Conservation (phyloP, 2,113 vertebrate species). For the Cygnus atratus region DNA sequence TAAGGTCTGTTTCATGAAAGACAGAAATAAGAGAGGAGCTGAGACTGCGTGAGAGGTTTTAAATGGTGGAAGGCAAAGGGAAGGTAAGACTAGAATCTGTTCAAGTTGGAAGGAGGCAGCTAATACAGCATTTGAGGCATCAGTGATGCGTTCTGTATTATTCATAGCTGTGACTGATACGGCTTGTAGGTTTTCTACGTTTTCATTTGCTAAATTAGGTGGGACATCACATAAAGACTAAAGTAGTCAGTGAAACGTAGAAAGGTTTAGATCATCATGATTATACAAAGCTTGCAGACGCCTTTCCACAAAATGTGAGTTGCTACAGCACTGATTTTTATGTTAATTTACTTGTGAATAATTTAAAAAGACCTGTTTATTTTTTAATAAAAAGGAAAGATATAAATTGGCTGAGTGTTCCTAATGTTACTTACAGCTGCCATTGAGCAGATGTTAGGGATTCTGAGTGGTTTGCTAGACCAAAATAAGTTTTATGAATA, state of each 20-base stretch:
- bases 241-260: slow-evolving; percentile 39
- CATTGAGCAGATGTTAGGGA: slow-evolving; percentile 44
- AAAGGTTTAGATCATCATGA: slow-evolving; percentile 42
- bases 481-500: slow-evolving; percentile 61
- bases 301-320: slow-evolving; percentile 11
- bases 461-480: slow-evolving; percentile 47
- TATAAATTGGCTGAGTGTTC: slow-evolving; percentile 60
- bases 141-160: slow-evolving; percentile 60
- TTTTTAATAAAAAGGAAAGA: slow-evolving; percentile 80
- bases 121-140: slow-evolving; percentile 21
- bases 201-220: slow-evolving; percentile 66
- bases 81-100: background rate
- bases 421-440: slow-evolving; percentile 61
- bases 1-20: background rate
- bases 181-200: background rate
- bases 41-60: background rate
- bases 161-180: slow-evolving; percentile 19
- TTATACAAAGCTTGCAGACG: background rate
- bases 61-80: background rate
- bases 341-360: slow-evolving; percentile 78
- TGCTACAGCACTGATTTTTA: slow-evolving; percentile 60
- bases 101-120: slow-evolving; percentile 46
- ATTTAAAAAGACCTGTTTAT: slow-evolving; percentile 78
- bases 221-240: slow-evolving; percentile 36
- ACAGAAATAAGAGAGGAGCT: background rate